A percentile compares a stretch with the other conserved stretches of the same genome.
Evolutionary conservation across 2,888 invertebrate species (phyloP).

Genomic region (Fragum whitleyi): DNA sequence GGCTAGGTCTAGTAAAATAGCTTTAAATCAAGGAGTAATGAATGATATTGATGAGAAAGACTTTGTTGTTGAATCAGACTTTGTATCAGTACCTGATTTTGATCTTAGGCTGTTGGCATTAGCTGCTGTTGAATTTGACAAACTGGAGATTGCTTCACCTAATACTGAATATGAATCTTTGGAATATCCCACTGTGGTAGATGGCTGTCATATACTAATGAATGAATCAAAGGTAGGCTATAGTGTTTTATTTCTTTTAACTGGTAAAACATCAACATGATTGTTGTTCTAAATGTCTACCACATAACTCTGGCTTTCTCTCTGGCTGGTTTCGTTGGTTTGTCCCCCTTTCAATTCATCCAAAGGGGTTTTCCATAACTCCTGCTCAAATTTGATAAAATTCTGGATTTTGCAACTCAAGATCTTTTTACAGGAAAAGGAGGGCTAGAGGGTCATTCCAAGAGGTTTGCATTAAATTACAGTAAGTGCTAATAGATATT

Average conservation of each 20-base stretch:
- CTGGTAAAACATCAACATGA: too few relatives aligned
- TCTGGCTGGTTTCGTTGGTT: too few relatives aligned
- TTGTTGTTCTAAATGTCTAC: too few relatives aligned
- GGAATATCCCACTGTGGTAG: not conserved
- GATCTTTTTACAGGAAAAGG: too few relatives aligned
- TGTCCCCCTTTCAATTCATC: too few relatives aligned
- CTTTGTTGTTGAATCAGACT: not conserved
- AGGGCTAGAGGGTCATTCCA: too few relatives aligned
- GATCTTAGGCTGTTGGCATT: constrained; percentile 3
- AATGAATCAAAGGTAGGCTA: constrained; percentile 3
- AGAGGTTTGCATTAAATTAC: too few relatives aligned
- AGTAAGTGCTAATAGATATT: too few relatives aligned
- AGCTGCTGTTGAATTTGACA: constrained; percentile 9
- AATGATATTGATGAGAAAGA: not conserved
- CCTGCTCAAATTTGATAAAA: too few relatives aligned
- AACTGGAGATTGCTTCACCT: not conserved
- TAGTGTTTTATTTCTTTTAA: not conserved
- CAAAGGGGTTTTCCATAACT: too few relatives aligned
- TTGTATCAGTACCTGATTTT: not conserved
- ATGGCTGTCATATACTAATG: not conserved
- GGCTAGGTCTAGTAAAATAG: not conserved
- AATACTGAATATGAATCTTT: not conserved
- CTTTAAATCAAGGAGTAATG: not conserved
- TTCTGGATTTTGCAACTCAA: too few relatives aligned
- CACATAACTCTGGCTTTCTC: too few relatives aligned